Evolutionary conservation across 2,888 invertebrate genomes (phyloP).

Genomic region (Dryobota labecula): DNA sequence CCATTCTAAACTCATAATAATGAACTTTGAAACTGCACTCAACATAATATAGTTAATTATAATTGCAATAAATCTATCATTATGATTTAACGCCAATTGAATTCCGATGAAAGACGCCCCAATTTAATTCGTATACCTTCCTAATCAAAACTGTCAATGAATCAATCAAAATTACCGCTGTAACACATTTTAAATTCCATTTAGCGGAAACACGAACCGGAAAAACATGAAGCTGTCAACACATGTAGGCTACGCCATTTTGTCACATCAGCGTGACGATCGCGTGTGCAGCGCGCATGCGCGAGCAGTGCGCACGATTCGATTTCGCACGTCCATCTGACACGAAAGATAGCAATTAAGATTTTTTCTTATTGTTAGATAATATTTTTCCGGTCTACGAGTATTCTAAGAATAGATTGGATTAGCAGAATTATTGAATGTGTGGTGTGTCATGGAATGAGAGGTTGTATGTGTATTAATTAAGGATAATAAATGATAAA

Average conservation of each 20-base stretch:
- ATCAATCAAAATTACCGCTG: conserved; percentile 12
- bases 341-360: conserved; percentile 65
- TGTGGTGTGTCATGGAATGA: conserved; percentile 15
- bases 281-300: conserved; percentile 54
- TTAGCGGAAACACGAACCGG: conserved; percentile 55
- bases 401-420: conserved; percentile 52
- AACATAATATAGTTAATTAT: neutral
- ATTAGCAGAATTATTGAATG: conserved; percentile 44
- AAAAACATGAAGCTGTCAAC: conserved; percentile 59
- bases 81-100: neutral
- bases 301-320: conserved; percentile 59
- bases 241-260: conserved; percentile 54
- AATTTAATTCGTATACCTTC: no score
- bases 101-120: neutral
- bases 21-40: neutral
- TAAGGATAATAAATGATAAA: no score
- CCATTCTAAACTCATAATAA: neutral
- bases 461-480: neutral
- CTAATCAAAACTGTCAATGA: neutral
- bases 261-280: conserved; percentile 63
- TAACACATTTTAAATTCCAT: conserved; percentile 16
- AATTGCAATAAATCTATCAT: neutral
- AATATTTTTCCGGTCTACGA: conserved; percentile 65
- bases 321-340: conserved; percentile 63
- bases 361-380: conserved; percentile 65